Evolutionary conservation across 2,888 invertebrate species (phyloP), one percentile per base, ranked within the genome.

Genomic region (Aspidiotus rigidus): DNA sequence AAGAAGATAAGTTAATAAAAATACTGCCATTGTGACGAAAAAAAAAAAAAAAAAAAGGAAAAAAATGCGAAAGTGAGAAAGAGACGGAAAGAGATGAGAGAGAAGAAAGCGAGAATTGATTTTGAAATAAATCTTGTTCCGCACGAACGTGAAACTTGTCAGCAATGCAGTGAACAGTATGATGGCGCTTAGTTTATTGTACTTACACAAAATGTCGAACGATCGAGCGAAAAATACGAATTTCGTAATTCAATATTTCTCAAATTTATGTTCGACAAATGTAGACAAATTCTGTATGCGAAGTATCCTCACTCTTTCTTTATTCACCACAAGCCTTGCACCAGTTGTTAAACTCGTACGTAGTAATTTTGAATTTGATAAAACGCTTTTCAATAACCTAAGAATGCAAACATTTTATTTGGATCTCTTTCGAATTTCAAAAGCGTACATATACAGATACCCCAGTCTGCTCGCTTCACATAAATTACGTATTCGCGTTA

Each of bases 51-150:
- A 13, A 1, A 17, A 13, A 15, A 55, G 5, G 17, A 55, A n/a
- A 8, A 55, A 55, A 9, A 8, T 15, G 17, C n/a, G 56, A 13
- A n/a, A n/a, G 53, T 15, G 15, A 16, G 17, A 55, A 55, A 55
- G 56, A 16, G 56, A 17, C 5, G 17, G 56, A 55, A 55, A 55
- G 9, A 13, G 9, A 55, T 9, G 17, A 55, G 56, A 9, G 8
- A 17, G 17, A 55, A 59, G 39, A 59, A 28, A 39, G 39, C 13
- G 41, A 49, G 64, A 64, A 56, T 64, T 64, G 64, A 64, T 64
- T 64, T 64, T 64, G 64, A 64, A 59, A 59, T 59, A 59, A 59
- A 64, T 64, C 64, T 55, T 64, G 64, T 64, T 64, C 64, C 64
- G 64, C 64, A 64, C 64, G 64, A 64, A 64, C 64, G 55, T 64